These are phyloP conservation scores for Podotricha telesiphe DNA, from an alignment of 2,888 invertebrate species.

Conservation along the genomic window DNA sequence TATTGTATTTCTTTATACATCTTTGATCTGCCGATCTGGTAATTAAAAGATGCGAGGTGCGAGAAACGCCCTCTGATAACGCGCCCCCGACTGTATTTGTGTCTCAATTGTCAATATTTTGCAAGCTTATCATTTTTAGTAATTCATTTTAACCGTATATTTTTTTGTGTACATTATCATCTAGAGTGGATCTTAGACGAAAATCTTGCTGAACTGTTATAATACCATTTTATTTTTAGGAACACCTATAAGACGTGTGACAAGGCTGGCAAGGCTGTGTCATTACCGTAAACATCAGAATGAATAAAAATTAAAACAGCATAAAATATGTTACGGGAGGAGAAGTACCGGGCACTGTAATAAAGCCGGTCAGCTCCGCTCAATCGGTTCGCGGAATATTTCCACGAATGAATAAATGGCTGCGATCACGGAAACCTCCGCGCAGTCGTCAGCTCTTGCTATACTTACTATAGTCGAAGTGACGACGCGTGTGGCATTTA, in stretches of 20 bases:
- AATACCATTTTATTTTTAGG: no score
- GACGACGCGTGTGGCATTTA: neutral
- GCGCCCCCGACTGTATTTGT: neutral
- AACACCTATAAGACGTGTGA: neutral
- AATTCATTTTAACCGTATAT: neutral
- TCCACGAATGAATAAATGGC: slow-evolving; percentile 2
- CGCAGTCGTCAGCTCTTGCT: neutral
- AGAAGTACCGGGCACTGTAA: neutral
- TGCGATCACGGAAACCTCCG: slow-evolving; percentile 1
- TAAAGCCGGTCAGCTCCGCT: neutral
- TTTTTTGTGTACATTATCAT: neutral
- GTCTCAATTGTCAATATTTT: neutral
- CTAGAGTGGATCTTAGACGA: no score
- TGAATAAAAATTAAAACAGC: no score
- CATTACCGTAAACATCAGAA: no score
- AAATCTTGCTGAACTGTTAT: no score
- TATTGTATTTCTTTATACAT: neutral
- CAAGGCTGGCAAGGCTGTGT: neutral
- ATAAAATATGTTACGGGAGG: no score
- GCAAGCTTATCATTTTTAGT: neutral
- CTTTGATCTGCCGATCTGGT: slow-evolving; percentile 9
- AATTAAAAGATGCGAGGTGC: slow-evolving; percentile 8
- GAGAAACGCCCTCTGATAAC: neutral
- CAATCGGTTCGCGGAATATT: slow-evolving; percentile 16
- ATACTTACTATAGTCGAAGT: neutral